Percentiles rank a stretch among this genome's conserved stretches.
These are phyloP conservation scores for Aspidiotus rigidus DNA, from an alignment of 2,888 invertebrate species.

Conservation along the genomic window DNA sequence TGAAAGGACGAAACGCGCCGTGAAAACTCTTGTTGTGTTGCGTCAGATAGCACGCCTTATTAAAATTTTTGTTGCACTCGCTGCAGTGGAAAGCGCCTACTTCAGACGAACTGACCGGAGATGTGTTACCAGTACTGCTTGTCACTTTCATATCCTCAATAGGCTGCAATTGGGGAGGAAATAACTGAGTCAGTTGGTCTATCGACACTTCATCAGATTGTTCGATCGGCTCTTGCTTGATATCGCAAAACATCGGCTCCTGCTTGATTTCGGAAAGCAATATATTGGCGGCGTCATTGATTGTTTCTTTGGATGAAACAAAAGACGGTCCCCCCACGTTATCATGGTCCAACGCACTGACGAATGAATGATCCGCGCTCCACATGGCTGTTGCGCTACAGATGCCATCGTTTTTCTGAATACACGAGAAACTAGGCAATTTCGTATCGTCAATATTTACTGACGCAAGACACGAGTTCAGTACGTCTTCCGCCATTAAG, in stretches of 20 bases:
- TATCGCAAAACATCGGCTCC: neutral
- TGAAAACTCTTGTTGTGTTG: conserved; percentile 87
- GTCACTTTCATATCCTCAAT: neutral
- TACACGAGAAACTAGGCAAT: conserved; percentile 54
- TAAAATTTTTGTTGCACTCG: conserved; percentile 74
- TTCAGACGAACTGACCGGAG: conserved; percentile 10
- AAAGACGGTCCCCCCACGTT: conserved; percentile 29
- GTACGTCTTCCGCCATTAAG: conserved; percentile 32
- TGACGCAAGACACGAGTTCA: conserved; percentile 4
- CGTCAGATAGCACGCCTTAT: conserved; percentile 76
- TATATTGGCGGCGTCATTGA: neutral
- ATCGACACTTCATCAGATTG: neutral
- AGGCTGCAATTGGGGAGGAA: too few species aligned
- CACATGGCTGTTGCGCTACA: conserved; percentile 5
- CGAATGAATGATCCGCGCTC: neutral
- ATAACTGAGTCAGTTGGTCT: neutral
- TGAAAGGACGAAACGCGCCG: conserved; percentile 74
- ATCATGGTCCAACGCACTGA: conserved; percentile 11
- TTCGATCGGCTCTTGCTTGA: conserved; percentile 10
- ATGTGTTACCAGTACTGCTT: neutral
- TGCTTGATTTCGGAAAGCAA: neutral
- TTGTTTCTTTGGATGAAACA: conserved; percentile 12
- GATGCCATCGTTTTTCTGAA: conserved; percentile 16
- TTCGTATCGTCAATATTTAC: neutral
- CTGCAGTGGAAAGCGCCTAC: conserved; percentile 48